A percentile compares a stretch with the other conserved stretches of the same genome.
phyloP scores from a whole-genome alignment of 2,113 vertebrate genomes.

The Casuarius casuarius region DNA sequence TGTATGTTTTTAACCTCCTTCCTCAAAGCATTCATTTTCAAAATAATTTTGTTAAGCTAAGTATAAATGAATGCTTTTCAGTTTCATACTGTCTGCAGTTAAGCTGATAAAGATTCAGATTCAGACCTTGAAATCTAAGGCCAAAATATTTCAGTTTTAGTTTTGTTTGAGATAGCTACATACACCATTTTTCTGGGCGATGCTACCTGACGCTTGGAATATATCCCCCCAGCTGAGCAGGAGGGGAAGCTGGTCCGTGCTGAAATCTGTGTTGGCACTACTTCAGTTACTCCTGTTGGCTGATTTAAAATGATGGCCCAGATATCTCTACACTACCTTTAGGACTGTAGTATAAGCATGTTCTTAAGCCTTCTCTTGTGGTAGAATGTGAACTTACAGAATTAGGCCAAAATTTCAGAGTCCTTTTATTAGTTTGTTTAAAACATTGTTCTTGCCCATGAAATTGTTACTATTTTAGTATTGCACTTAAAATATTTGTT shows the following conservation, averaged over 20 bases:
- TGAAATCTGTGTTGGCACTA: not conserved
- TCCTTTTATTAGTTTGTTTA: not conserved
- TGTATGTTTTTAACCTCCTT: not conserved
- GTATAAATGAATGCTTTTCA: not conserved
- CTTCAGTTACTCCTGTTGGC: not conserved
- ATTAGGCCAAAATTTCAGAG: not conserved
- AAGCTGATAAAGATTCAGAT: not conserved
- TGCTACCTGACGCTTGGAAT: not conserved
- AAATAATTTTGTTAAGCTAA: not conserved
- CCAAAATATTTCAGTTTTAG: not conserved
- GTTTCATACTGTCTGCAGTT: not conserved
- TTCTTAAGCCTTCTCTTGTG: not conserved
- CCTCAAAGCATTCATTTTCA: not conserved
- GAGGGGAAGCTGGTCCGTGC: not conserved
- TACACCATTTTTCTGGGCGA: not conserved
- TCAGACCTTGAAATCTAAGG: not conserved
- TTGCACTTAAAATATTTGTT: not conserved
- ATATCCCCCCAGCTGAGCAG: not conserved
- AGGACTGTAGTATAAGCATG: not conserved
- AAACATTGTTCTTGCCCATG: not conserved
- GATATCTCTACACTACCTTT: not conserved
- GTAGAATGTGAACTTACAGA: not conserved
- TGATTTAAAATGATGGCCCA: not conserved
- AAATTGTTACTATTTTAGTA: conserved; percentile 21
- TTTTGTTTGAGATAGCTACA: not conserved